phyloP scores from a whole-genome alignment of 2,888 invertebrate genomes.

The Cyclophora albipunctata region DNA sequence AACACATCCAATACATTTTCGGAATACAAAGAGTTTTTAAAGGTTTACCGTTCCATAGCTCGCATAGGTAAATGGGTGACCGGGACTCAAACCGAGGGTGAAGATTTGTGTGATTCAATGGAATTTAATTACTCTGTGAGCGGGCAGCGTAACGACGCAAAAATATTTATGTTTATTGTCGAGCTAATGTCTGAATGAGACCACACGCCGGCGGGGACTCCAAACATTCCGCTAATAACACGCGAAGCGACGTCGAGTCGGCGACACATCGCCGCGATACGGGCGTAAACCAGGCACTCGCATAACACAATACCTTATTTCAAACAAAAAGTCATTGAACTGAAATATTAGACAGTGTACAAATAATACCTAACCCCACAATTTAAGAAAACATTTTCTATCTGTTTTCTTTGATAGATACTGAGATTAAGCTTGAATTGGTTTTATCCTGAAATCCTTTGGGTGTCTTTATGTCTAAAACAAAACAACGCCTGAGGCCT shows the following conservation, averaged over 20 bases:
- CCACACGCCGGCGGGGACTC: constrained; percentile 40
- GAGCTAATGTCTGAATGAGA: constrained; percentile 58
- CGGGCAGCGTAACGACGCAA: constrained; percentile 63
- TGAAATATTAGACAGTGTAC: no score
- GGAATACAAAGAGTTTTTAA: neutral
- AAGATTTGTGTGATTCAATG: constrained; percentile 71
- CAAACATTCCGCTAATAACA: constrained; percentile 21
- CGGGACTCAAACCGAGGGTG: constrained; percentile 38
- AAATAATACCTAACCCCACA: no score
- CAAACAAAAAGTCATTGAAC: no score
- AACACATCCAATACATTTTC: no score
- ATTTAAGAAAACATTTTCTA: no score
- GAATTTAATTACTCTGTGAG: constrained; percentile 70
- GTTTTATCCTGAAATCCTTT: no score
- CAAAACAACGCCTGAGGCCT: no score
- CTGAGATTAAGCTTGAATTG: no score
- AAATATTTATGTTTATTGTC: constrained; percentile 75
- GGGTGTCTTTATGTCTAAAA: no score
- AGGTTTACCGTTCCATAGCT: constrained; percentile 7
- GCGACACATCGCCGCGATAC: constrained; percentile 10
- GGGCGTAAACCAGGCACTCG: neutral
- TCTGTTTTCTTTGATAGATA: no score
- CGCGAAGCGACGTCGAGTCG: constrained; percentile 9
- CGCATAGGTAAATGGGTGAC: constrained; percentile 32
- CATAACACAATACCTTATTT: neutral